Base-by-base conservation (phyloP, 2,797 vertebrate species). In the Melanotaenia parkinsoni region DNA sequence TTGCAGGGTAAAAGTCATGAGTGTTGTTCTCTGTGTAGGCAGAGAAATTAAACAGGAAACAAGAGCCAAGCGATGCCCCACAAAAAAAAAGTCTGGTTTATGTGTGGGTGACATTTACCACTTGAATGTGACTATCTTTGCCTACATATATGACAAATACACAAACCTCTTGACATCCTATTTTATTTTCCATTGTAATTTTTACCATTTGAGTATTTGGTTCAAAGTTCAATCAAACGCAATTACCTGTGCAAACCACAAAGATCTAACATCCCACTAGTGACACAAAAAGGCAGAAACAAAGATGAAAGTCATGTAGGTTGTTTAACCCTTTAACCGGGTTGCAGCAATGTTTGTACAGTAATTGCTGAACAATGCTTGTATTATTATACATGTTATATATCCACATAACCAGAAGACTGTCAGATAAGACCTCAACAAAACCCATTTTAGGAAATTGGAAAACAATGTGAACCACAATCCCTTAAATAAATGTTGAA, bases 41-140 rank as follows among this genome's bases (percentile, higher is more conserved):
- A 71, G 68, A 71, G 72, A 77, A 4, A 47, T n/a, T 26, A 70
- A 3, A 2, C 38, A 77, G 72, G 62, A 78, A 72, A 71, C 67
- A n/a, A 45, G 13, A 7, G 16, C 43, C 43, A 45, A 45, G 43
- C 43, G 1, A 18, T 47, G 20, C 20, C 7, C 45, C 45, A n/a
- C 20, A 47, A 47, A 47, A n/a, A 47, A 37, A 43, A 47, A 9
- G 28, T 45, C 26, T 45, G 61, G 43, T 64, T 64, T 38, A 24
- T 3, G 32, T 61, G 68, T 9, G 30, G 56, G 64, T 57, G 18
- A 72, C 60, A 73, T 38, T 60, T 56, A 58, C 58, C 47, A 37
- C 13, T 64, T 51, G 18, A 54, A 58, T 43, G 37, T 38, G 22
- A 32, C 24, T 35, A 54, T 58, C 30, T 64, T 59, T 13, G 61